These are phyloP conservation scores for Eurois occulta DNA, from an alignment of 2,888 invertebrate genomes.

Conservation along the genomic window DNA sequence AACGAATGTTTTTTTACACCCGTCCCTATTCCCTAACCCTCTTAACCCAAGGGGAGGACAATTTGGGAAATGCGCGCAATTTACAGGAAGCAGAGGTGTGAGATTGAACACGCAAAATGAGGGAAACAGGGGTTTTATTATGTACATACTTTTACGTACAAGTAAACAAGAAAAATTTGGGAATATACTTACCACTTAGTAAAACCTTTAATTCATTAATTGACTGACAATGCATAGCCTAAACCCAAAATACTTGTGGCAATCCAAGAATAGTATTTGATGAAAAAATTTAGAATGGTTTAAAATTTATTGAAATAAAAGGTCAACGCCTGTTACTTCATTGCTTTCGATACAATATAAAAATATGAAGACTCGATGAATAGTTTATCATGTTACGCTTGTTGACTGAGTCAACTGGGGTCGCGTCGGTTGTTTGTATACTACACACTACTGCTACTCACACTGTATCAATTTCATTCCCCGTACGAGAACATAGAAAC, in stretches of 20 bases:
- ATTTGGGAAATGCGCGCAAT: conserved; percentile 55
- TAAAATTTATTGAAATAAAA: background rate
- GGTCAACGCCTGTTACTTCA: background rate
- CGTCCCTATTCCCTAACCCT: conserved; percentile 1
- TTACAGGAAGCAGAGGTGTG: conserved; percentile 42
- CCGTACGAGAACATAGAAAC: conserved; percentile 27
- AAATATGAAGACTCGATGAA: conserved; percentile 24
- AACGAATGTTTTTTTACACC: conserved; percentile 46
- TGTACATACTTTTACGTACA: background rate
- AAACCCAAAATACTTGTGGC: background rate
- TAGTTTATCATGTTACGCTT: conserved; percentile 51
- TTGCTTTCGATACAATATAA: conserved; percentile 7
- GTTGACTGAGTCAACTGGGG: conserved; percentile 52
- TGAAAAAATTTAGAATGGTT: background rate
- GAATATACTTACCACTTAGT: background rate
- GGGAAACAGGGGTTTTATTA: conserved; percentile 18
- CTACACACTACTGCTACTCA: conserved; percentile 34
- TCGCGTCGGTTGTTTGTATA: conserved; percentile 32
- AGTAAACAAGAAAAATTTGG: background rate
- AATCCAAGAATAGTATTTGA: background rate
- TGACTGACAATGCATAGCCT: background rate
- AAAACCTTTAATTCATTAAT: background rate
- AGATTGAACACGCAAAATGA: conserved; percentile 53
- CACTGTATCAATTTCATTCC: conserved; percentile 44
- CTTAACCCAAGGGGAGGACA: conserved; percentile 24